Evolutionary conservation across 1,140 invertebrate species (phyloP).

Genomic region (Meloidogyne exigua): DNA sequence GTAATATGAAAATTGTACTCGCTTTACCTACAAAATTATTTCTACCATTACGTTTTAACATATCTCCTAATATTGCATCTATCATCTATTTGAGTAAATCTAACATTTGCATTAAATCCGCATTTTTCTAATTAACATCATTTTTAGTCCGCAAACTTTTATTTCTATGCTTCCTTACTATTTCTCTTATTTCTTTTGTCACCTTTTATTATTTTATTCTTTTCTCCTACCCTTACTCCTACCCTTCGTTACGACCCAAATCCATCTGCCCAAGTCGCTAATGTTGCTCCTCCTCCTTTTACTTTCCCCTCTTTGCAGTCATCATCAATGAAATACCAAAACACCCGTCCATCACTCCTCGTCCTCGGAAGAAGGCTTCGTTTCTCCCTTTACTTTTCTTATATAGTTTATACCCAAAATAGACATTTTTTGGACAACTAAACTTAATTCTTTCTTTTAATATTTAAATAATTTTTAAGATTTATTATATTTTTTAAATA

Average conservation of each 20-base stretch:
- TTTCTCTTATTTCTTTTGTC: not conserved
- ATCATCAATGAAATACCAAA: not conserved
- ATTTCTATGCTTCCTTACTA: not conserved
- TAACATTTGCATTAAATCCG: not conserved
- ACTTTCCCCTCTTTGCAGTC: not conserved
- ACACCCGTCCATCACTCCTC: not conserved
- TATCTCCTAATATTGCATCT: no score
- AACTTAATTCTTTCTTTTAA: not conserved
- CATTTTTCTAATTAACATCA: not conserved
- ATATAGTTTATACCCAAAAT: not conserved
- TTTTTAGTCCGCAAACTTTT: not conserved
- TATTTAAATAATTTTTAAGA: not conserved
- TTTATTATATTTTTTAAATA: not conserved
- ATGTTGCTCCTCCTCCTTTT: not conserved
- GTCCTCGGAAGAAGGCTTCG: not conserved
- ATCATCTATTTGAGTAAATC: no score
- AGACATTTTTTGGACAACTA: not conserved
- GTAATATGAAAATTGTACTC: no score
- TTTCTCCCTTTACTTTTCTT: not conserved
- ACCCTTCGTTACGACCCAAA: constrained; percentile 3
- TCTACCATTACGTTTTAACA: no score
- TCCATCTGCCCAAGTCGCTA: not conserved
- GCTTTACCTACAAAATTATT: no score
- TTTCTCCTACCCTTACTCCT: not conserved
- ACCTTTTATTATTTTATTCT: not conserved